Conservation (phyloP, 2,113 vertebrate species). For the crab-eating macaque (Macaca fascicularis) region T2T-MFA8v1.1 NC_088384.1:111693001-111693500, state of each 20-base stretch:
- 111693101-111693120: too few relatives aligned
- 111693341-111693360: neutral
- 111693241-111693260: neutral
- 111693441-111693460: neutral
- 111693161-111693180: neutral
- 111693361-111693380: neutral
- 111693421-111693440: neutral
- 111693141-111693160: too few relatives aligned
- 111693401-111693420: neutral
- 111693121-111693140: neutral
- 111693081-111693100: too few relatives aligned
- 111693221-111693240: neutral
- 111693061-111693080: neutral
- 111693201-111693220: neutral
- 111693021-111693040: neutral
- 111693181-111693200: neutral
- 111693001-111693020: neutral
- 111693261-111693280: neutral
- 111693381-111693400: neutral
- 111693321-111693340: neutral
- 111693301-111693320: neutral
- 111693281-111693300: neutral
- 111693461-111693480: neutral
- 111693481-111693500: neutral
- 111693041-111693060: neutral